Evolutionary conservation across 1,140 invertebrate species (phyloP).

Genomic region (Leptinotarsa lineolata): DNA sequence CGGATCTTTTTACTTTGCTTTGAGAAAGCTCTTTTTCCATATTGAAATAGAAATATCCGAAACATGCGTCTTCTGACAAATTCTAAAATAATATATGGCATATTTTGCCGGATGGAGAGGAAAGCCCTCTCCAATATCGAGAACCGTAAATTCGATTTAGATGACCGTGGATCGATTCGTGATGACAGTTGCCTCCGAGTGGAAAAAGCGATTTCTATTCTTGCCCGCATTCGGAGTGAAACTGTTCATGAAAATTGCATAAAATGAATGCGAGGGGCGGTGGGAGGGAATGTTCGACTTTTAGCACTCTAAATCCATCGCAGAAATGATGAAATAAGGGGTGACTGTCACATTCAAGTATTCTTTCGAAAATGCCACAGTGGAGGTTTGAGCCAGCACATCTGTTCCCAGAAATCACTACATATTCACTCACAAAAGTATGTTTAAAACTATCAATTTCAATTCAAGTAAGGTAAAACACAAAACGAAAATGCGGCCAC

Average conservation of each 20-base stretch:
- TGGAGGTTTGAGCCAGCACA: too few relatives aligned
- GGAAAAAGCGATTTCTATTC: constrained; percentile 25
- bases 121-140: constrained; percentile 22
- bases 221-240: constrained; percentile 21
- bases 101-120: constrained; percentile 22
- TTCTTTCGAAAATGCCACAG: too few relatives aligned
- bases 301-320: background rate
- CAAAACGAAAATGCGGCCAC: too few relatives aligned
- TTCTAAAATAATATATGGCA: constrained; percentile 25
- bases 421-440: too few relatives aligned
- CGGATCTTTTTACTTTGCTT: too few relatives aligned
- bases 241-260: constrained; percentile 24
- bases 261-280: constrained; percentile 13
- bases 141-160: constrained; percentile 28
- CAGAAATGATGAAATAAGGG: too few relatives aligned
- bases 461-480: too few relatives aligned
- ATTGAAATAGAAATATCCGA: constrained; percentile 10
- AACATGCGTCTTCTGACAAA: constrained; percentile 21
- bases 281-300: background rate
- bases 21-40: background rate
- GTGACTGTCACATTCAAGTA: too few relatives aligned
- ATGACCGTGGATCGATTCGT: constrained; percentile 21
- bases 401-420: too few relatives aligned
- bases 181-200: constrained; percentile 25
- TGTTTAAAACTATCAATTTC: too few relatives aligned